Base-by-base conservation (phyloP, 2,888 invertebrate species). In the Eulithis prunata region DNA sequence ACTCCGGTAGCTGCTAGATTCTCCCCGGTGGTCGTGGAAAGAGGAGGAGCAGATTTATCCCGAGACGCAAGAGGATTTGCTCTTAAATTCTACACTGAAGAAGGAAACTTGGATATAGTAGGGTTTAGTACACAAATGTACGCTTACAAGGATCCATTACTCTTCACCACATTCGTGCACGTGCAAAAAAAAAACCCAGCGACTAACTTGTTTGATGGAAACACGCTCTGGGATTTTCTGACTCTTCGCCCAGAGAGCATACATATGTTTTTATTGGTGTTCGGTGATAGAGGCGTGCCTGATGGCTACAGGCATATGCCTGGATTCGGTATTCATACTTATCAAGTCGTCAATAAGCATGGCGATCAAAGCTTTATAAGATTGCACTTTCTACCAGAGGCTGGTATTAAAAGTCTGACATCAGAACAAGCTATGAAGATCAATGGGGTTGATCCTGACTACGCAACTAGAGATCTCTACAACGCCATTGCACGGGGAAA, bases 161-260 rank as follows among this genome's bases (percentile, higher is more conserved):
- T 96, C 43, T 99, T 99, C 86, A 96, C 98, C 5, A 97, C 96
- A 75, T 98, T 99, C 80, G 97, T 98, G 71, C 97, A 98, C 85
- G 97, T 98, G 0, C 98, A 98, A 83, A 98, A 98, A 86, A 94
- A 98, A 71, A 98, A 99, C 85, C 98, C 99, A 0, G 95, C 94
- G 14, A 97, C 97, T 0, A 96, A 97, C 82, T 89, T 98, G 43
- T 96, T 96, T 86, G 98, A 98, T 87, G 90, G 96, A 0, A 96
- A 98, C 79, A 97, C 96, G 96, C 96, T 97, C 80, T 98, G 98
- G 98, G 98, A 98, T 85, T 98, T 98, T 80, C 94, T 98, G 70
- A 95, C 96, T 0, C 90, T 98, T 45, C 94, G 97, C 32, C 97
- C 98, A 0, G 98, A 98, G 87, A 94, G 96, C 4, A 95, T 95